Percentiles rank a stretch among this genome's conserved stretches.
phyloP scores from a whole-genome alignment of 2,113 vertebrate species.

The Noturus placidus region DNA sequence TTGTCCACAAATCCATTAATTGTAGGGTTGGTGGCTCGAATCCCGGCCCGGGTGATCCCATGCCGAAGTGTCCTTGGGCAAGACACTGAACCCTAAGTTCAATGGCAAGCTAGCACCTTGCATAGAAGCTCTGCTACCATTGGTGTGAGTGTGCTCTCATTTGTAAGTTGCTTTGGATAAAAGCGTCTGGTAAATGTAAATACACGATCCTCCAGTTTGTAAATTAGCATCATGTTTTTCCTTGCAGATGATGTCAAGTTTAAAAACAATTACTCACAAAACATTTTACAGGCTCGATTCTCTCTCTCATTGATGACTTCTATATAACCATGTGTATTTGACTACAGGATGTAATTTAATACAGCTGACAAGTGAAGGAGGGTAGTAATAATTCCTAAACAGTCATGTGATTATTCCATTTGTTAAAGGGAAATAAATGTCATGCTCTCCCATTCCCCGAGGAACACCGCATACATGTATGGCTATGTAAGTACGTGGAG shows the following conservation, averaged over 20 bases:
- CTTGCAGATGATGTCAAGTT: neutral
- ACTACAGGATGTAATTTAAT: neutral
- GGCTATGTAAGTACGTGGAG: neutral
- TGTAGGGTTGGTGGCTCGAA: too few relatives aligned
- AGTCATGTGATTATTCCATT: constrained; percentile 10
- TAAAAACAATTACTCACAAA: neutral
- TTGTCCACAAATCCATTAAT: too few relatives aligned
- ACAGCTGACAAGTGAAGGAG: neutral
- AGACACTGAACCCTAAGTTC: too few relatives aligned
- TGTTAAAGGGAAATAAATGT: neutral
- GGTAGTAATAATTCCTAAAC: neutral
- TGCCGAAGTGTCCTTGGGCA: too few relatives aligned
- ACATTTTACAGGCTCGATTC: neutral
- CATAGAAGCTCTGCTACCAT: too few relatives aligned
- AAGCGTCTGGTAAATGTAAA: too few relatives aligned
- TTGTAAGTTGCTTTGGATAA: too few relatives aligned
- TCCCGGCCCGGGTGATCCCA: too few relatives aligned
- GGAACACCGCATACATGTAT: neutral
- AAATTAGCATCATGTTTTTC: neutral
- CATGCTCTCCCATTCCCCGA: neutral
- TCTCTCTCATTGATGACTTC: neutral
- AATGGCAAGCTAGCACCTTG: too few relatives aligned
- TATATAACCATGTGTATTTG: neutral
- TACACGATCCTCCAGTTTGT: neutral
- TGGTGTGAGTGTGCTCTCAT: too few relatives aligned